These are phyloP conservation scores for Halictus quadricinctus DNA, from an alignment of 2,888 invertebrate species.

Conservation along the genomic window DNA sequence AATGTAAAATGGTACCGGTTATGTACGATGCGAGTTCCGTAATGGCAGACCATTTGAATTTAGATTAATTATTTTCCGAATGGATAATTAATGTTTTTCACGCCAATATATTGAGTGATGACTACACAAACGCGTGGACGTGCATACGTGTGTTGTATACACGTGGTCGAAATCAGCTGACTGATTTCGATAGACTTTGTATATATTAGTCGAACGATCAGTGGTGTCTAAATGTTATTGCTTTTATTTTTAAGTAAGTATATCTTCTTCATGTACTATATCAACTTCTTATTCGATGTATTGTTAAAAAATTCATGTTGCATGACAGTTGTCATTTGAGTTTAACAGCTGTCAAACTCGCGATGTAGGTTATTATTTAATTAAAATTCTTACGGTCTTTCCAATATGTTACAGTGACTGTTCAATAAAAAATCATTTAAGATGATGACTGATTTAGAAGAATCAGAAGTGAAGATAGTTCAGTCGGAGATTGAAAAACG, in stretches of 20 bases:
- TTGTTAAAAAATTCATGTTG: neutral
- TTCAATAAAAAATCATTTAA: conserved; percentile 35
- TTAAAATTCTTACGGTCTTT: neutral
- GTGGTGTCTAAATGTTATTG: neutral
- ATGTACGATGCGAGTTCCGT: too few species aligned
- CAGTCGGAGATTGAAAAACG: conserved; percentile 60
- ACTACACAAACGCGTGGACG: too few species aligned
- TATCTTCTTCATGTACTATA: neutral
- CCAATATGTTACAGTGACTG: conserved; percentile 2
- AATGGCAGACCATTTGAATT: too few species aligned
- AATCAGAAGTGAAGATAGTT: conserved; percentile 68
- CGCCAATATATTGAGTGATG: too few species aligned
- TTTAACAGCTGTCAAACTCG: conserved; percentile 8
- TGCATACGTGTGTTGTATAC: neutral
- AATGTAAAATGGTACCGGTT: too few species aligned
- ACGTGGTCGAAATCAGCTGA: conserved; percentile 4
- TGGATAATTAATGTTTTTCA: too few species aligned
- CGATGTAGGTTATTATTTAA: conserved; percentile 24
- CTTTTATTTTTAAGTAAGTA: neutral
- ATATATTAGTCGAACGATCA: neutral
- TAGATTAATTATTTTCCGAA: too few species aligned
- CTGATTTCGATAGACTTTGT: neutral
- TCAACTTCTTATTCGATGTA: neutral
- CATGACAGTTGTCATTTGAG: neutral
- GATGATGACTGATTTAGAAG: conserved; percentile 76